These are phyloP conservation scores for Pardalotus punctatus DNA, from an alignment of 2,113 vertebrate genomes.

Conservation along the genomic window DNA sequence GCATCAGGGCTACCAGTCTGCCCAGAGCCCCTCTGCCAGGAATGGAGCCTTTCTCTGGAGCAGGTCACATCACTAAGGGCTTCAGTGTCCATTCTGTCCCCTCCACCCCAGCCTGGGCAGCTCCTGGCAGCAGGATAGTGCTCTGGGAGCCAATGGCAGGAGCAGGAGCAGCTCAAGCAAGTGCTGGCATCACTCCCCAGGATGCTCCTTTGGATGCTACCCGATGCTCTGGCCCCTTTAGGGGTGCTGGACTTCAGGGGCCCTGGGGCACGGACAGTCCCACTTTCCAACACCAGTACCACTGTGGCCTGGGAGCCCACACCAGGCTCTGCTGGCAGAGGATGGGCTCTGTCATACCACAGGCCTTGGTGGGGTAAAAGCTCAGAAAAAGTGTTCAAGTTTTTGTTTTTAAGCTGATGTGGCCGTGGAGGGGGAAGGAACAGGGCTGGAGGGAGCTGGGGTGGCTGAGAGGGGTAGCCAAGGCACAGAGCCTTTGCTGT, in stretches of 20 bases:
- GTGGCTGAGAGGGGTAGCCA: background rate
- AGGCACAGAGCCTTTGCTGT: background rate
- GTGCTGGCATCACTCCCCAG: rapidly evolving
- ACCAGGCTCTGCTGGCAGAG: background rate
- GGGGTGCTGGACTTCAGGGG: background rate
- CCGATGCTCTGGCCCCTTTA: background rate
- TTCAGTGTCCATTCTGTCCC: background rate
- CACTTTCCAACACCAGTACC: background rate
- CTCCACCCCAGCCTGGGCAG: background rate
- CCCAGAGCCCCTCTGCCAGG: background rate
- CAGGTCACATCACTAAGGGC: background rate
- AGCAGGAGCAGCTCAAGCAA: background rate
- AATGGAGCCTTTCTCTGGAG: background rate
- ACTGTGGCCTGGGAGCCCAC: background rate
- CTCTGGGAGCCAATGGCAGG: background rate
- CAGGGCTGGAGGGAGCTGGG: rapidly evolving
- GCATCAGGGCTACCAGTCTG: background rate
- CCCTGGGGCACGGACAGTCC: background rate
- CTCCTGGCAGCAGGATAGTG: background rate
- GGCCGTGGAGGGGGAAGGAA: background rate
- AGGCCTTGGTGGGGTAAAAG: background rate
- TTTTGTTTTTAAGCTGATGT: background rate
- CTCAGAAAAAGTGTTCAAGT: background rate
- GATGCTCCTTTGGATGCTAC: background rate
- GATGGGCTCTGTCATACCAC: background rate